These are phyloP conservation scores for Drosophila robusta DNA, from an alignment of 2,888 invertebrate species.

Conservation along the genomic window DNA sequence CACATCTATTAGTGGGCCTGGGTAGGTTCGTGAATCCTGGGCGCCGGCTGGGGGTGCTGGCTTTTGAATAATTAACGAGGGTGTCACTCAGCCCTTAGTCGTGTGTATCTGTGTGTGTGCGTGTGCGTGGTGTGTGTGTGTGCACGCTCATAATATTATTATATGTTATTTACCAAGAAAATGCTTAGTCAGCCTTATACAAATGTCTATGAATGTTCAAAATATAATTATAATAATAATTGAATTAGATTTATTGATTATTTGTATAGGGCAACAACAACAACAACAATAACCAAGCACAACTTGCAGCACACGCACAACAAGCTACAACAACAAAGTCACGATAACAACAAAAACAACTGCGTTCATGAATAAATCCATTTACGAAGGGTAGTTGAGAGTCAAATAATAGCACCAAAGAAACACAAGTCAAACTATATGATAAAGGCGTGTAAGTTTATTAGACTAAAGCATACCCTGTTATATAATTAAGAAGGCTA, in stretches of 20 bases:
- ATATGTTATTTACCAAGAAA: slow-evolving; percentile 81
- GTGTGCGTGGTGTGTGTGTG: slow-evolving; percentile 31
- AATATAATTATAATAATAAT: slow-evolving; percentile 82
- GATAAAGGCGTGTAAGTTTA: not conserved
- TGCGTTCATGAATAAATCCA: slow-evolving; percentile 60
- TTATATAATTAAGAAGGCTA: not conserved
- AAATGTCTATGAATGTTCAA: slow-evolving; percentile 82
- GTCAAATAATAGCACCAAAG: slow-evolving; percentile 64
- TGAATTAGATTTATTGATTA: slow-evolving; percentile 82
- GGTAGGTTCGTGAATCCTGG: slow-evolving; percentile 59
- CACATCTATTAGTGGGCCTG: slow-evolving; percentile 61
- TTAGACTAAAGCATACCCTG: slow-evolving; percentile 31
- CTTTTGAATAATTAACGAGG: slow-evolving; percentile 79
- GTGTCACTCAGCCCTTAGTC: slow-evolving; percentile 69
- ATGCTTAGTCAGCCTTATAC: slow-evolving; percentile 81
- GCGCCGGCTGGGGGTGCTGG: slow-evolving; percentile 70
- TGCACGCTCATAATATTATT: slow-evolving; percentile 77
- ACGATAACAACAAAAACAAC: slow-evolving; percentile 15
- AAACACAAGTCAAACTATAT: slow-evolving; percentile 36
- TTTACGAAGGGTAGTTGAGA: slow-evolving; percentile 61
- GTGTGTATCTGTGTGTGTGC: slow-evolving; percentile 1
- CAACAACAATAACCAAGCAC: slow-evolving; percentile 22
- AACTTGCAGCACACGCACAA: slow-evolving; percentile 46
- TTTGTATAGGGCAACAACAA: slow-evolving; percentile 62
- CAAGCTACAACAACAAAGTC: slow-evolving; percentile 22